Conservation (phyloP, 2,888 invertebrate genomes). For the Ctenicera cuprea region DNA sequence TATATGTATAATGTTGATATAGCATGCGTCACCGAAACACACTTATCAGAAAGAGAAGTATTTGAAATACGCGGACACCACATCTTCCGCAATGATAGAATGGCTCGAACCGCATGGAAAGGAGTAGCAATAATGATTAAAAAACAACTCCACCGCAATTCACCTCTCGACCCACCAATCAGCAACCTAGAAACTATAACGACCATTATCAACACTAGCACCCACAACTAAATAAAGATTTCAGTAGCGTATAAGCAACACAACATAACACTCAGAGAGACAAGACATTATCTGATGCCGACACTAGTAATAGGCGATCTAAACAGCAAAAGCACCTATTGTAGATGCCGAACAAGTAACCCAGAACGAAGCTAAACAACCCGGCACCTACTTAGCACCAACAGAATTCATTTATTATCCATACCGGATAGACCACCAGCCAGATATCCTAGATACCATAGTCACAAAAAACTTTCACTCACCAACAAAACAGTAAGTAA, state of each 20-base stretch:
- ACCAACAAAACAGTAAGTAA: neutral
- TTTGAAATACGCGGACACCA: neutral
- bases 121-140: neutral
- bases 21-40: neutral
- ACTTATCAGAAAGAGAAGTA: neutral
- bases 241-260: neutral
- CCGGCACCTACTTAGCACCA: too few species aligned
- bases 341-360: conserved; percentile 5
- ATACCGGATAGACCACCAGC: neutral
- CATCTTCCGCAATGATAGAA: neutral
- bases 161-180: neutral
- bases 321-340: neutral
- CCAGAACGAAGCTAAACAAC: conserved; percentile 1
- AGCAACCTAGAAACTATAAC: neutral
- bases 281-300: too few species aligned
- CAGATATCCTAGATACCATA: neutral
- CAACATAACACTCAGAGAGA: neutral
- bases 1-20: neutral
- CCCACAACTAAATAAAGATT: neutral
- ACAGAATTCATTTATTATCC: neutral
- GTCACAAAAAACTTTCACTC: neutral
- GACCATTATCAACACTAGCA: neutral
- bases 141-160: neutral
- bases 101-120: neutral
- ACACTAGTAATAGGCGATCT: conserved; percentile 4